A percentile compares a stretch with the other conserved stretches of the same genome.
phyloP scores from a whole-genome alignment of 2,888 invertebrate species.

The Drosophila mimica region DNA sequence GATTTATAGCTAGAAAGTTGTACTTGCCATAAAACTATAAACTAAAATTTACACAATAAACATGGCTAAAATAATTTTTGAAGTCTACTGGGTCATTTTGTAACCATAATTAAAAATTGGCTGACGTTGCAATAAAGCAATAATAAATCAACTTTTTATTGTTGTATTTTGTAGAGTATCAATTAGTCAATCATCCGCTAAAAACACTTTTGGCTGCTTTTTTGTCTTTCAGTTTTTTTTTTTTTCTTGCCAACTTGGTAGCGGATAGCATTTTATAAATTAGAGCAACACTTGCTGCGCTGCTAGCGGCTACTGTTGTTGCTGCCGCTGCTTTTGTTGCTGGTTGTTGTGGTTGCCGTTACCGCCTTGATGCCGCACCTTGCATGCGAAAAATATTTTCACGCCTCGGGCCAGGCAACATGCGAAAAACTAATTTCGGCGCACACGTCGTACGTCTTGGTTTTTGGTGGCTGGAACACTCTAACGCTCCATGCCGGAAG shows the following conservation, averaged over 20 bases:
- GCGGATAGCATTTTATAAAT: constrained; percentile 77
- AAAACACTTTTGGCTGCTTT: constrained; percentile 7
- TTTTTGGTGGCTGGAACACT: constrained; percentile 16
- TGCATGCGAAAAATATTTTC: constrained; percentile 78
- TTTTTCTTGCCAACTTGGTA: constrained; percentile 59
- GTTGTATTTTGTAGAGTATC: constrained; percentile 30
- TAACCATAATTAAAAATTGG: background rate
- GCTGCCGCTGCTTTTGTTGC: constrained; percentile 18
- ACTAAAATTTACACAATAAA: background rate
- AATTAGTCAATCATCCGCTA: constrained; percentile 20
- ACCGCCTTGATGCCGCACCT: constrained; percentile 69
- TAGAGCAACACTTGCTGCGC: constrained; percentile 77
- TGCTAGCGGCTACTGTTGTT: constrained; percentile 39
- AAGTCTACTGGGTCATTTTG: background rate
- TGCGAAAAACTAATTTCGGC: constrained; percentile 80
- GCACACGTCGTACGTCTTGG: constrained; percentile 77
- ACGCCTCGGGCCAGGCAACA: constrained; percentile 71
- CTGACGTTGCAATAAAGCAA: background rate
- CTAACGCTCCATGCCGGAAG: constrained; percentile 64
- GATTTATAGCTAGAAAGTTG: background rate
- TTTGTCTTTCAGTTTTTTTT: constrained; percentile 31
- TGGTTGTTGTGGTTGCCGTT: constrained; percentile 30
- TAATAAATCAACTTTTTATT: background rate
- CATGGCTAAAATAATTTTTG: background rate
- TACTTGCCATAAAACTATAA: background rate